phyloP scores from a whole-genome alignment of 2,113 vertebrate species.

The Hyla sarda region DNA sequence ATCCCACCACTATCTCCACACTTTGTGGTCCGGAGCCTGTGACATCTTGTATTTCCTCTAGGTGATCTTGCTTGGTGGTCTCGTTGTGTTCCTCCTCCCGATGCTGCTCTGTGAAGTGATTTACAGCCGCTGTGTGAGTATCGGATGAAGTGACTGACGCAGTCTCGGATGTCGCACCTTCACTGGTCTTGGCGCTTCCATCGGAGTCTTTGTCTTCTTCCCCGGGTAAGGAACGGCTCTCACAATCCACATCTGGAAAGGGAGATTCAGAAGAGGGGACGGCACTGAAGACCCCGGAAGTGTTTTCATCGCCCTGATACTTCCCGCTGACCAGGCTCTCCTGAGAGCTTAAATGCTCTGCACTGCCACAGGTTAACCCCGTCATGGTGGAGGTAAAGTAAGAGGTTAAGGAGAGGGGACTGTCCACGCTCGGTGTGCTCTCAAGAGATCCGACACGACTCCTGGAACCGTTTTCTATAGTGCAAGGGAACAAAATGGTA shows the following conservation, averaged over 20 bases:
- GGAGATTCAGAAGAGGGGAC: constrained; percentile 65
- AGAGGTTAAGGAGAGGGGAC: constrained; percentile 74
- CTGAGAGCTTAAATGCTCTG: constrained; percentile 78
- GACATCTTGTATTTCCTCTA: not conserved
- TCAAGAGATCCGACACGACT: constrained; percentile 69
- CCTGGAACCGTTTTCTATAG: constrained; percentile 66
- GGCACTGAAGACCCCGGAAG: constrained; percentile 67
- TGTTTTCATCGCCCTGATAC: constrained; percentile 64
- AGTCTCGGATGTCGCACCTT: not conserved
- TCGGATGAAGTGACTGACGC: not conserved
- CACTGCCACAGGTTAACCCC: constrained; percentile 74
- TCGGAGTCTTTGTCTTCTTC: not conserved
- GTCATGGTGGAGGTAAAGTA: constrained; percentile 76
- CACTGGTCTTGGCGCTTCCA: not conserved
- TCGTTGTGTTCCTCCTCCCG: not conserved
- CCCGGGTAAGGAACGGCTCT: not conserved
- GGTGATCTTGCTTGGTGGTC: not conserved
- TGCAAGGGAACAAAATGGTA: constrained; percentile 36
- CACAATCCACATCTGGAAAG: constrained; percentile 14
- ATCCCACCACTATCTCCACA: not conserved
- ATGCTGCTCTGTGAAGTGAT: not conserved
- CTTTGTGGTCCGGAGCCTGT: not conserved
- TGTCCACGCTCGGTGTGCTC: constrained; percentile 73
- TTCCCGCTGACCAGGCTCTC: constrained; percentile 69
- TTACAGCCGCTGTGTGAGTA: not conserved